A percentile compares a stretch with the other conserved stretches of the same genome.
phyloP scores from a whole-genome alignment of 2,797 vertebrate species.

The Acrocephalus scirpaceus region DNA sequence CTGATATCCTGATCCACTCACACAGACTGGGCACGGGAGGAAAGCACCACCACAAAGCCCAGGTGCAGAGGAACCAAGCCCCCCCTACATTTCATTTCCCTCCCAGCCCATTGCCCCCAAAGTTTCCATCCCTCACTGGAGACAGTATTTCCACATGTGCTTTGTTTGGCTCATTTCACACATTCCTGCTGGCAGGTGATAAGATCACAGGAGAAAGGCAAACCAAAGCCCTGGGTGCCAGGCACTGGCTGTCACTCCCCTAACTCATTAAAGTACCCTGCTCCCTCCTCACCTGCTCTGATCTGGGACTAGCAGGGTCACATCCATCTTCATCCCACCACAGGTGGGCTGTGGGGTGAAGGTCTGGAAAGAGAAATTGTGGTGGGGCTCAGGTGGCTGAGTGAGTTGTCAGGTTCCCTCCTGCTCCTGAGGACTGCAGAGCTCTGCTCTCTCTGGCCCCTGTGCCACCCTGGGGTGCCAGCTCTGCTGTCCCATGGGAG shows the following conservation, averaged over 20 bases:
- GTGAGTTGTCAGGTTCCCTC: not conserved
- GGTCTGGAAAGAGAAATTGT: not conserved
- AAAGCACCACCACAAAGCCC: not conserved
- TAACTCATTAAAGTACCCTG: not conserved
- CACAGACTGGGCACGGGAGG: not conserved
- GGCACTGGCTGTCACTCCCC: not conserved
- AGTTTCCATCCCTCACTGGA: not conserved
- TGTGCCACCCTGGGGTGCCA: not conserved
- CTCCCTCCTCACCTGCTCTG: not conserved
- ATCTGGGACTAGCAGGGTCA: not conserved
- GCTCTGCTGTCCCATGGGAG: not conserved
- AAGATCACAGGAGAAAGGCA: slow-evolving; percentile 54
- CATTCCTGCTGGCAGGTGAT: slow-evolving; percentile 22
- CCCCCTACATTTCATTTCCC: not conserved
- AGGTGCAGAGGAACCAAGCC: not conserved
- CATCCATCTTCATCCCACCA: not conserved
- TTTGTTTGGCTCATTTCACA: slow-evolving; percentile 48
- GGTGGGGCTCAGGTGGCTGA: fast-evolving
- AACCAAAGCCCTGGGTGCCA: not conserved
- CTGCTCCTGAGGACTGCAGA: not conserved
- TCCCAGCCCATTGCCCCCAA: not conserved
- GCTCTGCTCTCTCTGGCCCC: not conserved
- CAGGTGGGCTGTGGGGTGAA: fast-evolving
- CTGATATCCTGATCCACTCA: not conserved
- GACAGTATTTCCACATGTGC: not conserved